phyloP scores from a whole-genome alignment of 2,797 vertebrate genomes.

The Phylloscopus collybita region DNA sequence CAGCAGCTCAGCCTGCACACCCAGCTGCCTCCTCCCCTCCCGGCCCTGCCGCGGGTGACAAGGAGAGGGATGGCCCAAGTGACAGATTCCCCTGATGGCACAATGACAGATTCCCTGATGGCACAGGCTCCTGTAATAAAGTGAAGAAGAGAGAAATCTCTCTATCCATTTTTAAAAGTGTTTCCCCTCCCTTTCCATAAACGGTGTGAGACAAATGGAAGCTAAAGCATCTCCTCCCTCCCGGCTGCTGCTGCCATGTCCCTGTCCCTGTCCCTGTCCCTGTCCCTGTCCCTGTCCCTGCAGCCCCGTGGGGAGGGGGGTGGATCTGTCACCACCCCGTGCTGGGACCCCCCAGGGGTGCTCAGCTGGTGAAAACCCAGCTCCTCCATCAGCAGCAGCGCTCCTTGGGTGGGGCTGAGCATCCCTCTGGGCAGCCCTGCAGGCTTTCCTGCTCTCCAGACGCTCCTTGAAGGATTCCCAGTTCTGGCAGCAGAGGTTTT shows the following conservation, averaged over 20 bases:
- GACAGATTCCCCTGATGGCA: not conserved
- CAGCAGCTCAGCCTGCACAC: not conserved
- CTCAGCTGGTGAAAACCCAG: not conserved
- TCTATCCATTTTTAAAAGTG: constrained; percentile 13
- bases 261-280: not conserved
- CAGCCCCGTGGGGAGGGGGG: not conserved
- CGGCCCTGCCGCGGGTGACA: not conserved
- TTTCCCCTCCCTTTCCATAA: constrained; percentile 16
- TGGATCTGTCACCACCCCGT: not conserved
- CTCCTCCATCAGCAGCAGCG: not conserved
- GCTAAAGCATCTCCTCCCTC: not conserved
- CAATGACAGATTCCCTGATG: not conserved
- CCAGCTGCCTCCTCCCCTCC: not conserved
- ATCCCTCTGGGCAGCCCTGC: not conserved
- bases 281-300: not conserved
- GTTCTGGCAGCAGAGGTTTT: not conserved
- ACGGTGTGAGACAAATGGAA: not conserved
- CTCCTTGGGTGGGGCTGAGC: not conserved
- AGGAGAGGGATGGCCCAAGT: not conserved
- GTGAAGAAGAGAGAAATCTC: not conserved
- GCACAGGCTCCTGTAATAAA: not conserved
- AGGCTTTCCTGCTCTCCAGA: not conserved
- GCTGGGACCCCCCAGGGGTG: not conserved
- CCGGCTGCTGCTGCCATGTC: accelerated
- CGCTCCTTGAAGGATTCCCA: not conserved